phyloP scores from a whole-genome alignment of 2,888 invertebrate genomes.

The Cantharis rustica region DNA sequence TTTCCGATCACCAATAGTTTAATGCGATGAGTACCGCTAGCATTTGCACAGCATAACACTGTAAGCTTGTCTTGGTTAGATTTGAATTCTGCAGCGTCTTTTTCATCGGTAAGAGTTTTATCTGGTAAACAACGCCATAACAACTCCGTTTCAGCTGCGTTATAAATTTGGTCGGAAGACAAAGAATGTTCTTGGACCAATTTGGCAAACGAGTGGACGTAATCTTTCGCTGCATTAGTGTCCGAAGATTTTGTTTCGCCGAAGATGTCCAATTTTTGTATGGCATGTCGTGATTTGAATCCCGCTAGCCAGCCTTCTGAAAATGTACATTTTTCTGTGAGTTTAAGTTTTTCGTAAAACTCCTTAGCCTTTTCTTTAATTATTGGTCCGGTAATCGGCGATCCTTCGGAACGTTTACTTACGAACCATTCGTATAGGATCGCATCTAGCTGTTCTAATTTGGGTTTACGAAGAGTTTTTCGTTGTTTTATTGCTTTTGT shows the following conservation, averaged over 20 bases:
- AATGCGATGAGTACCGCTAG: slow-evolving; percentile 12
- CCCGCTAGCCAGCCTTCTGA: slow-evolving; percentile 8
- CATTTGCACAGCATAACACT: slow-evolving; percentile 15
- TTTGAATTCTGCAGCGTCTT: neutral
- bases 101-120: slow-evolving; percentile 8
- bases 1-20: slow-evolving; percentile 14
- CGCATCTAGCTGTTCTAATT: neutral
- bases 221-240: neutral
- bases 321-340: neutral
- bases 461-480: neutral
- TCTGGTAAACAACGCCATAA: slow-evolving; percentile 7
- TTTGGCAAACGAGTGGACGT: neutral
- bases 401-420: neutral
- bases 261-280: slow-evolving; percentile 1
- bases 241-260: slow-evolving; percentile 8
- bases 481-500: neutral
- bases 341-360: neutral
- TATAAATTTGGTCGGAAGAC: slow-evolving; percentile 8
- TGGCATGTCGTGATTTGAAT: slow-evolving; percentile 11
- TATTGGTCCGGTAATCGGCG: neutral
- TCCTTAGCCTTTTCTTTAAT: neutral
- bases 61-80: slow-evolving; percentile 10
- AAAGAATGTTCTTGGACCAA: neutral
- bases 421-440: neutral
- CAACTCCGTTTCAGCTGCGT: slow-evolving; percentile 10